These are phyloP conservation scores for Ciconia maguari DNA, from an alignment of 2,113 vertebrate species.

Conservation along the genomic window DNA sequence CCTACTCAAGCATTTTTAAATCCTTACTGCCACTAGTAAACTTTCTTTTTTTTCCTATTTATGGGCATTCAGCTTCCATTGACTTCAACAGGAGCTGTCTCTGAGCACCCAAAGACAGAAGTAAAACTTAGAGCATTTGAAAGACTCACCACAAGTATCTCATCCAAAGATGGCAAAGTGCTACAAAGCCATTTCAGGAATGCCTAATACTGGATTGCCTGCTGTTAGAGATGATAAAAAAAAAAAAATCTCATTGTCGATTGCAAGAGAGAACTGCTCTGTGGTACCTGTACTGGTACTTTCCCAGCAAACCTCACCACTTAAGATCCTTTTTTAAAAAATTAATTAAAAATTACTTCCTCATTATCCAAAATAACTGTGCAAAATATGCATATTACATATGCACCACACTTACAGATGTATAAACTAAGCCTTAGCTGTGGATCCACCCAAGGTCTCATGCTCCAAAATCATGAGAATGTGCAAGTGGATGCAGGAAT, in stretches of 20 bases:
- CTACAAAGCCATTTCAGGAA: background rate
- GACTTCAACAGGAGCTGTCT: background rate
- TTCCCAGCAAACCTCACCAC: background rate
- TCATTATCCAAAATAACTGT: background rate
- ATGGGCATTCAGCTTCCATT: background rate
- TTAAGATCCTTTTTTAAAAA: background rate
- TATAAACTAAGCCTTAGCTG: background rate
- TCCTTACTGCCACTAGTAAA: background rate
- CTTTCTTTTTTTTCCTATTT: background rate
- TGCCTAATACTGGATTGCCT: background rate
- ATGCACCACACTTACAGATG: background rate
- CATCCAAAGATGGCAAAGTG: slow-evolving; percentile 3
- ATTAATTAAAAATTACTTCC: background rate
- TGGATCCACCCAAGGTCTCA: background rate
- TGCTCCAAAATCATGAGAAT: background rate
- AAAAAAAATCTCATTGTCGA: background rate
- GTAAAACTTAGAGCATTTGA: background rate
- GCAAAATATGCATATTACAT: background rate
- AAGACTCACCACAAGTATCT: background rate
- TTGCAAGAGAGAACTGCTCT: background rate
- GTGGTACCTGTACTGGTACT: background rate
- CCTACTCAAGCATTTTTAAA: background rate
- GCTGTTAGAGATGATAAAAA: background rate
- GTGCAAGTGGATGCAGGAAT: background rate
- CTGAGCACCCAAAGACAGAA: background rate